Evolutionary conservation across 2,888 invertebrate genomes (phyloP), one percentile per base, ranked within the genome.

Genomic region (Zygogramma bicolorata): DNA sequence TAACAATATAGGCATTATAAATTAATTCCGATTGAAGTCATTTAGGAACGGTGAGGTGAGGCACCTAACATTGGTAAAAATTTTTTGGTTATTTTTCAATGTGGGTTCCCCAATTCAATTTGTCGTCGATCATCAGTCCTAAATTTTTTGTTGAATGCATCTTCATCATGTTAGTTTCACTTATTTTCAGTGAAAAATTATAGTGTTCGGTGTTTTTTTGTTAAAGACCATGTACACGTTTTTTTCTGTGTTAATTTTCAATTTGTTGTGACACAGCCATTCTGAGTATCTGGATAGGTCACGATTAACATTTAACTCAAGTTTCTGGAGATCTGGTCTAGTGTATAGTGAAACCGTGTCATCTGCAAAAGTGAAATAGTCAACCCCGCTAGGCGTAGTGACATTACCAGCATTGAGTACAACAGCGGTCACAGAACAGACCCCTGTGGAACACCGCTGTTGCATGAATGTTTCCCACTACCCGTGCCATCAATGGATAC

Each of bases 281-380:
- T 57, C 22, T 25, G 57, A 53, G 18, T 18, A 18, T 53, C 53
- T 53, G 53, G 53, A 53, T 53, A 53, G 53, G 53, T 53, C 53
- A 53, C 15, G n/a, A 53, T 53, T 53, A 53, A 53, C 53, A 53
- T 15, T 53, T 18, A 57, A 13, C 20, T 34, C 34, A 34, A 5
- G 5, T 34, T 53, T 20, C 18, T 53, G 53, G 6, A 53, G 53
- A 53, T 53, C 53, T 13, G 53, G 7, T 53, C 53, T 22, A 53
- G 3, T 53, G 18, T 53, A 20, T 7, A 18, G 53, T 53, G 18
- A 53, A 18, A 53, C 53, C 53, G 53, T 53, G 53, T 53, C 53
- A 53, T 53, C 53, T 18, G 53, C 53, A 18, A 53, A 53, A 53
- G 53, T 53, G 53, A 53, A 53, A 53, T 53, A 53, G 53, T 53